These are phyloP conservation scores for Amiota minor DNA, from an alignment of 2,888 invertebrate species.

Conservation along the genomic window DNA sequence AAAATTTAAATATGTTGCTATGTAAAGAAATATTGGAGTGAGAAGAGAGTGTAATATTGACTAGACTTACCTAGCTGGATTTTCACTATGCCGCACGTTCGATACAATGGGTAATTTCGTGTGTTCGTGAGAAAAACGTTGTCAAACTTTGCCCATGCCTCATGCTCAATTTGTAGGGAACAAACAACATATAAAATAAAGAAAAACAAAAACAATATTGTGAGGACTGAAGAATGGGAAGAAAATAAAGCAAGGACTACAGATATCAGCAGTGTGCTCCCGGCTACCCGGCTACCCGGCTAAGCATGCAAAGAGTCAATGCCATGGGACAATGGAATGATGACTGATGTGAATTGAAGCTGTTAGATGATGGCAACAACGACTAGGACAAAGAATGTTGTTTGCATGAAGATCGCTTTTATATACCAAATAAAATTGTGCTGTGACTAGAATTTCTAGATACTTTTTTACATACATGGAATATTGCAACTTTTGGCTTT, in stretches of 20 bases:
- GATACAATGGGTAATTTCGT: neutral
- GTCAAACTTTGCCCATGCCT: slow-evolving; percentile 16
- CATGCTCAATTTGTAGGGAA: neutral
- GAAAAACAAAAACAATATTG: no score
- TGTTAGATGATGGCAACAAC: slow-evolving; percentile 12
- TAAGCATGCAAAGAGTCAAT: no score
- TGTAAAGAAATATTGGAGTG: neutral
- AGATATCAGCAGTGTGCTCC: no score
- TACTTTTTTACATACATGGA: slow-evolving; percentile 41
- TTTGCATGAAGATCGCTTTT: neutral
- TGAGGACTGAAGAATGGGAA: no score
- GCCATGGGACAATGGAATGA: no score
- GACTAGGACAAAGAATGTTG: no score
- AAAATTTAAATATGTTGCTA: slow-evolving; percentile 26
- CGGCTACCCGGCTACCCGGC: no score
- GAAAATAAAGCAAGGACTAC: no score
- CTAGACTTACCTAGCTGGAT: neutral
- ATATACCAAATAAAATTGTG: slow-evolving; percentile 55
- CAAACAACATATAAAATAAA: no score
- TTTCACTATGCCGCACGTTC: slow-evolving; percentile 17
- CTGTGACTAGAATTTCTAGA: slow-evolving; percentile 44
- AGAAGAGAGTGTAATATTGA: neutral
- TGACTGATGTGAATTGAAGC: slow-evolving; percentile 28
- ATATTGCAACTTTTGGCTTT: slow-evolving; percentile 24
- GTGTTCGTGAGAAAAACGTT: neutral